Conservation (phyloP, 1,140 invertebrate species). For the Pseudachorutes palmiensis region DNA sequence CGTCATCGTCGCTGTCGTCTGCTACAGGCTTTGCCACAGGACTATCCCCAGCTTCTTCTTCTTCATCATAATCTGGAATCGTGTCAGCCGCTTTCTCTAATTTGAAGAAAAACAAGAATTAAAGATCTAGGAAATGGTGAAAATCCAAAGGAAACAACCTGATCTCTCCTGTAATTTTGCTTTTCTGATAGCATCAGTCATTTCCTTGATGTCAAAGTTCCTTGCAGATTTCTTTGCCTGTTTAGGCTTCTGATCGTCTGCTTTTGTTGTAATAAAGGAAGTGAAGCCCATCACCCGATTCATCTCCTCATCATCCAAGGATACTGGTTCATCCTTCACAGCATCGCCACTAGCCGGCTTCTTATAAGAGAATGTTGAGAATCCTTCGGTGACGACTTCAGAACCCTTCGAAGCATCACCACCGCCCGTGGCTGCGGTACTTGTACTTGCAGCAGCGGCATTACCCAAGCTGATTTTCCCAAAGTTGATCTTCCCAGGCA, state of each 20-base stretch:
- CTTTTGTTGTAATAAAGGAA: not conserved
- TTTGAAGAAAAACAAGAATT: slow-evolving; percentile 11
- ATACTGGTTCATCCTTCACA: not conserved
- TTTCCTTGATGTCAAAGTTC: slow-evolving; percentile 30
- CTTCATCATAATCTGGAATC: slow-evolving; percentile 32
- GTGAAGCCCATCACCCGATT: not conserved
- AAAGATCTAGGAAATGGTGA: slow-evolving; percentile 40
- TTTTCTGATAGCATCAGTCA: slow-evolving; percentile 25
- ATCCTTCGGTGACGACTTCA: not conserved
- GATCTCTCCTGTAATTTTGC: slow-evolving; percentile 25
- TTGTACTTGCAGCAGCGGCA: not conserved
- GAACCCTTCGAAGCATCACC: not conserved
- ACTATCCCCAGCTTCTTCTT: slow-evolving; percentile 6
- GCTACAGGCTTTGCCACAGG: slow-evolving; percentile 5
- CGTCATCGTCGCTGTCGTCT: slow-evolving; percentile 16
- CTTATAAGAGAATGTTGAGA: not conserved
- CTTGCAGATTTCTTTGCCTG: slow-evolving; percentile 27
- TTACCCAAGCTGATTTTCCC: not conserved
- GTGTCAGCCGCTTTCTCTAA: slow-evolving; percentile 18
- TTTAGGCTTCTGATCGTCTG: not conserved
- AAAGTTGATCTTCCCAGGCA: not conserved
- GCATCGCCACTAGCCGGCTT: not conserved
- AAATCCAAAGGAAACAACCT: slow-evolving; percentile 20
- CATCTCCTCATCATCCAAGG: slow-evolving; percentile 2
- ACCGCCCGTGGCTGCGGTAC: not conserved